phyloP scores from a whole-genome alignment of 2,797 vertebrate species.

The Melanotaenia pygmaea region DNA sequence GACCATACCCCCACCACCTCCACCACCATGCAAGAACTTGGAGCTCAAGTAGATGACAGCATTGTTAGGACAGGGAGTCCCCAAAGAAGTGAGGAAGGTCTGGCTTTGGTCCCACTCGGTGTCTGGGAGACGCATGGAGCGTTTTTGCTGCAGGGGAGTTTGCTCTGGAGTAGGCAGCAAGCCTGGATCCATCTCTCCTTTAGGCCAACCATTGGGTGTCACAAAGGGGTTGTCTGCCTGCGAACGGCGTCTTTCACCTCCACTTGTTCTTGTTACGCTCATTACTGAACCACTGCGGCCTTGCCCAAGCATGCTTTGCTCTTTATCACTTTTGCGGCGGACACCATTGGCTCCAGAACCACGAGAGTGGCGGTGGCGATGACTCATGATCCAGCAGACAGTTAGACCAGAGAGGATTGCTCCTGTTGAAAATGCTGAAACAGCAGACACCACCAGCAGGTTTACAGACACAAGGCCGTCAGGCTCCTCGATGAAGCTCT shows the following conservation, averaged over 20 bases:
- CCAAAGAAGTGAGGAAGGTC: slow-evolving; percentile 86
- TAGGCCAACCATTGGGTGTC: slow-evolving; percentile 91
- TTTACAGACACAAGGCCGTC: slow-evolving; percentile 94
- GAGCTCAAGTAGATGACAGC: slow-evolving; percentile 88
- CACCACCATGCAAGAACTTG: slow-evolving; percentile 80
- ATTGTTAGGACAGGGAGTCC: slow-evolving; percentile 82
- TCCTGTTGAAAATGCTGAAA: slow-evolving; percentile 93
- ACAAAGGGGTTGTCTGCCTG: slow-evolving; percentile 88
- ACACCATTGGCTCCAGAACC: slow-evolving; percentile 70
- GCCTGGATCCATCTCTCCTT: slow-evolving; percentile 91
- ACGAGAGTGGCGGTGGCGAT: slow-evolving; percentile 86
- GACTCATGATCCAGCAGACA: slow-evolving; percentile 95
- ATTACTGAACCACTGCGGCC: slow-evolving; percentile 91
- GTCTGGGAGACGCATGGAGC: slow-evolving; percentile 82
- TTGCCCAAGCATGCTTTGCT: slow-evolving; percentile 88
- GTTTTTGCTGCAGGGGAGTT: slow-evolving; percentile 94
- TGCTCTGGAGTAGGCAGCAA: slow-evolving; percentile 94
- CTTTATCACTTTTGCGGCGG: slow-evolving; percentile 89
- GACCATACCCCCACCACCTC: slow-evolving; percentile 76
- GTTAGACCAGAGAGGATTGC: slow-evolving; percentile 92
- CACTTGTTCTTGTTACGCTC: slow-evolving; percentile 91
- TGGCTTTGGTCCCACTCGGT: slow-evolving; percentile 91
- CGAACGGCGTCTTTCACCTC: slow-evolving; percentile 75
- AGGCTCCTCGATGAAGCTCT: slow-evolving; percentile 92
- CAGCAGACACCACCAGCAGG: slow-evolving; percentile 92